Evolutionary conservation across 1,140 invertebrate species (phyloP), one percentile per base, ranked within the genome.

Genomic region (Neodiprion pinetum): DNA sequence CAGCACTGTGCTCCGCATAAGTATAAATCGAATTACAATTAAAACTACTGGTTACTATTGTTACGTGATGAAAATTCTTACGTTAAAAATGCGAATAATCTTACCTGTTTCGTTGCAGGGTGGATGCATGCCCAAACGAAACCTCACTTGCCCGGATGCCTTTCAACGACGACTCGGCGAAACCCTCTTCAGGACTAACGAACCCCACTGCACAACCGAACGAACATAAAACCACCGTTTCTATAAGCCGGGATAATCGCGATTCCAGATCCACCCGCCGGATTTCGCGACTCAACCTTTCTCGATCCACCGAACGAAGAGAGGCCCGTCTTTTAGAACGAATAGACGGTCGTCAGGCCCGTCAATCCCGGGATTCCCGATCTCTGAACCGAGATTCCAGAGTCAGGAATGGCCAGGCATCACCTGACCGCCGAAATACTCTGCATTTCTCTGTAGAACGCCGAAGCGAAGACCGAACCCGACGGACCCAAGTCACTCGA

Each of bases 1-100:
- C 75, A 81, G 71, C 85, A 88, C 61, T 79, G 74, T 70, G 86
- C 85, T 49, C 85, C 85, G 1, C 85, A 87, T 67, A 79, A 87
- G 86, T 88, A 81, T 78, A 76, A 17, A 12, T 61, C 28, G 5
- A 5, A 40, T 40, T 40, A 40, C 28, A 40, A 40, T 40, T 40
- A 40, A 40, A 3, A 2, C 28, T 40, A 40, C 28, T 40, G 5
- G 28, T 40, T 40, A 40, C 74, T 71, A 17, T 65, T 65, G 12
- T 40, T 70, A 47, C 9, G 69, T 47, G 70, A 40, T 40, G 17
- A 49, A 53, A 71, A 0, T 28, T 73, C 17, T n/a, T 68, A 47
- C 65, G 40, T 65, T 48, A 17, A 73, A 71, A 53, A 21, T 68
- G 28, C 74, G 69, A 40, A 40, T 66, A 70, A 49, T 67, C 70